Evolutionary conservation across 2,113 vertebrate species (phyloP).

Genomic region (Triplophysa tibetana): DNA sequence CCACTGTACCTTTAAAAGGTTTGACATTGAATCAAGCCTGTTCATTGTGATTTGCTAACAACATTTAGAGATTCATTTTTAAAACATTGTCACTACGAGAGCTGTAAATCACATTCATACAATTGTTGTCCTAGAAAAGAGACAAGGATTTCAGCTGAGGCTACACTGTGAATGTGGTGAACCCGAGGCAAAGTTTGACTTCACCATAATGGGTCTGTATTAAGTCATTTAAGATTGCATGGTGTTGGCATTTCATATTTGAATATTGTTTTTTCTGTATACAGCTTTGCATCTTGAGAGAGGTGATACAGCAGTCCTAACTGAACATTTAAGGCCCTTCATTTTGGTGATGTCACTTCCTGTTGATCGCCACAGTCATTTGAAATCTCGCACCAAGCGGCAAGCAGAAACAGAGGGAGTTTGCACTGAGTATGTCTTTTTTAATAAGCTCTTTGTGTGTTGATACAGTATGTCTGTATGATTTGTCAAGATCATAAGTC

Average conservation of each 20-base stretch:
- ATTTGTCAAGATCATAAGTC: background rate
- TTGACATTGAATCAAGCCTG: no score
- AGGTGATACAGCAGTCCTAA: background rate
- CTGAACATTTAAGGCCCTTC: conserved; percentile 63
- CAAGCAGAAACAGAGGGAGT: conserved; percentile 62
- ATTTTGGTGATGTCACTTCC: conserved; percentile 86
- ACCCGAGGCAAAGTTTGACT: conserved; percentile 8
- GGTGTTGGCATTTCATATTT: background rate
- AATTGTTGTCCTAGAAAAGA: conserved; percentile 54
- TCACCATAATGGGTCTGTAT: conserved; percentile 49
- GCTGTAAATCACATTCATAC: no score
- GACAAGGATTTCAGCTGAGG: conserved; percentile 66
- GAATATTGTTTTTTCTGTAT: background rate
- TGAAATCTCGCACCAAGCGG: conserved; percentile 73
- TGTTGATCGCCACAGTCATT: conserved; percentile 66
- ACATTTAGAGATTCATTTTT: no score
- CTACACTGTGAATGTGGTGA: conserved; percentile 66
- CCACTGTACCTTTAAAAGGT: background rate
- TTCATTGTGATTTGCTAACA: no score
- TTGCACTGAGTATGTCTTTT: conserved; percentile 68
- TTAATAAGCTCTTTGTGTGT: background rate
- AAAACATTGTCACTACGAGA: no score
- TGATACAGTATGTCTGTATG: background rate
- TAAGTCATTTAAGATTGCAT: background rate
- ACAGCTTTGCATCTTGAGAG: background rate